Evolutionary conservation across 2,888 invertebrate species (phyloP).

Genomic region (Drosophila infuscata): DNA sequence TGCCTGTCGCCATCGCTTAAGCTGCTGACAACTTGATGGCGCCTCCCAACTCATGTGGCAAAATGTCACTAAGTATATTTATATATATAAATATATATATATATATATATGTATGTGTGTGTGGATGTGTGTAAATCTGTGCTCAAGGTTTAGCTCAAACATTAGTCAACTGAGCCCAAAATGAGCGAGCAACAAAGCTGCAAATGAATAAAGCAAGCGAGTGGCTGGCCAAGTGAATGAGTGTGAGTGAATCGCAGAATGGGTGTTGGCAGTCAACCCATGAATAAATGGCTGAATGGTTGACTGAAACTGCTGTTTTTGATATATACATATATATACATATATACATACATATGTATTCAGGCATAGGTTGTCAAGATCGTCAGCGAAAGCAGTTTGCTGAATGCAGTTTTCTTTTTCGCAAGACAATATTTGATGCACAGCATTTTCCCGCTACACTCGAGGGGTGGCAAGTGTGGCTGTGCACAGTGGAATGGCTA

Average conservation of each 20-base stretch:
- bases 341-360: neutral
- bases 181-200: slow-evolving; percentile 72
- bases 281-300: slow-evolving; percentile 57
- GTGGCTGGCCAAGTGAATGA: slow-evolving; percentile 37
- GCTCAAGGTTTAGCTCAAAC: slow-evolving; percentile 70
- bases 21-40: slow-evolving; percentile 60
- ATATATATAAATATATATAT: neutral
- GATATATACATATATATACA: neutral
- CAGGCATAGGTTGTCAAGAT: slow-evolving; percentile 18
- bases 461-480: neutral
- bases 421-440: slow-evolving; percentile 33
- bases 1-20: slow-evolving; percentile 23
- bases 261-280: slow-evolving; percentile 36
- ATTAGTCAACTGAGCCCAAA: slow-evolving; percentile 73
- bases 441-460: neutral
- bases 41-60: slow-evolving; percentile 33
- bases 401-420: slow-evolving; percentile 57
- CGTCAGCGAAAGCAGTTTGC: slow-evolving; percentile 6
- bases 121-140: slow-evolving; percentile 27
- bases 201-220: slow-evolving; percentile 53
- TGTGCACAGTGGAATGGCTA: neutral
- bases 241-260: slow-evolving; percentile 3
- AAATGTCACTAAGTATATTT: slow-evolving; percentile 13
- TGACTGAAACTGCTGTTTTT: slow-evolving; percentile 34
- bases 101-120: slow-evolving; percentile 11